Evolutionary conservation across 2,797 vertebrate species (phyloP).

Genomic region (Mus spretus): DNA sequence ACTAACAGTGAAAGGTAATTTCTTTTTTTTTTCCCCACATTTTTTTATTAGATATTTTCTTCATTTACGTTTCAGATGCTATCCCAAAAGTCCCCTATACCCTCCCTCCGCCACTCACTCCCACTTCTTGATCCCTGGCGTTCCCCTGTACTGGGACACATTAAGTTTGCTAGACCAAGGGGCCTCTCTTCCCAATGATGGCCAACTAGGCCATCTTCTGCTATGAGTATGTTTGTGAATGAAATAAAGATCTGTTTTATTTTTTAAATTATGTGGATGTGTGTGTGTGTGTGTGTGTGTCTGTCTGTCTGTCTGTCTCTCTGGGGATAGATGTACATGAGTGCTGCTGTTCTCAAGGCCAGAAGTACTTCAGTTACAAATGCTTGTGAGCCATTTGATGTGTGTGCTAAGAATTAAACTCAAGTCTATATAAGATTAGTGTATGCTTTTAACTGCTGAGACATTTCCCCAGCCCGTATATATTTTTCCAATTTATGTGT

Average conservation of each 20-base stretch:
- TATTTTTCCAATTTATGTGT: background rate
- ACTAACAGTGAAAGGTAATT: constrained; percentile 25
- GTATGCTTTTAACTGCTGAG: background rate
- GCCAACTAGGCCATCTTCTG: no score
- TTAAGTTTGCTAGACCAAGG: no score
- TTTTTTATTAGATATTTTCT: no score
- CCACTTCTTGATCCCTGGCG: no score
- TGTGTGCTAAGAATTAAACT: background rate
- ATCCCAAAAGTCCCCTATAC: no score
- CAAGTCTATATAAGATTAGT: background rate
- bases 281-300: background rate
- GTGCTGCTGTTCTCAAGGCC: background rate
- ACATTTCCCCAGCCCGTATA: background rate
- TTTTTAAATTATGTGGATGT: background rate
- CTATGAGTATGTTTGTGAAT: background rate
- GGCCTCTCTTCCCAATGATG: no score
- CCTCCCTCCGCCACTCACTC: no score
- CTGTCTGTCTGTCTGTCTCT: background rate
- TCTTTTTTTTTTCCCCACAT: background rate
- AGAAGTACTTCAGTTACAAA: background rate
- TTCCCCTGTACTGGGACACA: no score
- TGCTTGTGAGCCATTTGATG: background rate
- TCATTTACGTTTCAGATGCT: no score
- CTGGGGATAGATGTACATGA: background rate
- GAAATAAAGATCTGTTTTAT: background rate